Percentiles rank a stretch among this genome's conserved stretches.
phyloP scores from a whole-genome alignment of 2,888 invertebrate species.

The Lasioglossum lativentre region DNA sequence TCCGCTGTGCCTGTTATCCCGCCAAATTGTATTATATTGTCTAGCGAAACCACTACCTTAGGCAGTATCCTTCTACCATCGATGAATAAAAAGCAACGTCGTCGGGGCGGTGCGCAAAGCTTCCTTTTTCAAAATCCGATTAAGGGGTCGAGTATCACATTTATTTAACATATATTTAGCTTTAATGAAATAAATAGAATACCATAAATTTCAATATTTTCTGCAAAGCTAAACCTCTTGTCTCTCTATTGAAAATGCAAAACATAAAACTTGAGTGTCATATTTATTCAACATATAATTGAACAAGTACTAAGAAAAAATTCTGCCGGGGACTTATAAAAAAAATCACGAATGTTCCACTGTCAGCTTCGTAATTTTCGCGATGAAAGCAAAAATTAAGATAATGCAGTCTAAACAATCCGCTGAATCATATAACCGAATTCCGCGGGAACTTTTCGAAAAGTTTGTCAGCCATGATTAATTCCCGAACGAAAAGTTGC shows the following conservation, averaged over 20 bases:
- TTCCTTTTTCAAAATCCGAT: not conserved
- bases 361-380: not conserved
- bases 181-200: not conserved
- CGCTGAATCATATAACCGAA: not conserved
- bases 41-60: not conserved
- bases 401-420: not conserved
- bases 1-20: not conserved
- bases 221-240: not conserved
- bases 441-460: not conserved
- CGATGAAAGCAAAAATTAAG: not conserved
- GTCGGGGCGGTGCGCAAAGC: not conserved
- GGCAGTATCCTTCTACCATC: not conserved
- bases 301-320: too few species aligned
- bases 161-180: not conserved
- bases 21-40: slow-evolving; percentile 1
- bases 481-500: slow-evolving; percentile 20
- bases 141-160: not conserved
- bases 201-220: not conserved
- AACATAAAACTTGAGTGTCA: too few species aligned
- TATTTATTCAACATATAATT: too few species aligned
- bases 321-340: not conserved
- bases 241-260: not conserved
- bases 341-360: accelerated
- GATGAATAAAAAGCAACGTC: slow-evolving; percentile 4
- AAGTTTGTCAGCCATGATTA: slow-evolving; percentile 1